phyloP scores from a whole-genome alignment of 1,140 invertebrate species.

The Tetragonula clypearis region DNA sequence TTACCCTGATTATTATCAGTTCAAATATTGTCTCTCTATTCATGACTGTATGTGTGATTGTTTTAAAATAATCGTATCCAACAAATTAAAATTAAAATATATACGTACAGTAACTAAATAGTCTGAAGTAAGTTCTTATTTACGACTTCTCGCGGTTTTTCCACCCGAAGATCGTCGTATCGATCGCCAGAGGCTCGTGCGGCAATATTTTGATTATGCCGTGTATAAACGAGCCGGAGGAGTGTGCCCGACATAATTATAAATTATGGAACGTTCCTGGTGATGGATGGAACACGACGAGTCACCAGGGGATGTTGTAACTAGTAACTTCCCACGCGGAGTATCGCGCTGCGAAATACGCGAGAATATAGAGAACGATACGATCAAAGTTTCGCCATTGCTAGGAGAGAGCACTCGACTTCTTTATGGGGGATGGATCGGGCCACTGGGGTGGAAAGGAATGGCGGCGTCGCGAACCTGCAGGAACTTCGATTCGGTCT shows the following conservation, averaged over 20 bases:
- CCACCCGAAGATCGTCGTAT: background rate
- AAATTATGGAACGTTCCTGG: background rate
- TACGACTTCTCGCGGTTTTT: background rate
- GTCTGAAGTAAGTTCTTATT: too few species aligned
- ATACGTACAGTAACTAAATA: background rate
- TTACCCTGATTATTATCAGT: too few species aligned
- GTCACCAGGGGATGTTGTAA: background rate
- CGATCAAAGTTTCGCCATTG: conserved; percentile 58
- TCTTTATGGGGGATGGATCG: conserved; percentile 43
- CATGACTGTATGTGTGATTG: too few species aligned
- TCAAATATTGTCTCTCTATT: too few species aligned
- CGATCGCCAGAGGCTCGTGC: background rate
- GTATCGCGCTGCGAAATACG: conserved; percentile 14
- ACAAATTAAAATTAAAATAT: too few species aligned
- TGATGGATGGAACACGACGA: background rate
- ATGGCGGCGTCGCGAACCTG: conserved; percentile 28
- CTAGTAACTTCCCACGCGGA: background rate
- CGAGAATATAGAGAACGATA: conserved; percentile 41
- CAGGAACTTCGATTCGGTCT: conserved; percentile 55
- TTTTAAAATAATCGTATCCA: too few species aligned
- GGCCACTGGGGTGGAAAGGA: conserved; percentile 28
- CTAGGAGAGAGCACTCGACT: conserved; percentile 12
- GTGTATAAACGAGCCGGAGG: background rate
- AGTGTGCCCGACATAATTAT: conserved; percentile 13
- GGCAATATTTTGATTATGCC: background rate